phyloP scores from a whole-genome alignment of 1,140 invertebrate species.

The Tetramorium parvispinum region DNA sequence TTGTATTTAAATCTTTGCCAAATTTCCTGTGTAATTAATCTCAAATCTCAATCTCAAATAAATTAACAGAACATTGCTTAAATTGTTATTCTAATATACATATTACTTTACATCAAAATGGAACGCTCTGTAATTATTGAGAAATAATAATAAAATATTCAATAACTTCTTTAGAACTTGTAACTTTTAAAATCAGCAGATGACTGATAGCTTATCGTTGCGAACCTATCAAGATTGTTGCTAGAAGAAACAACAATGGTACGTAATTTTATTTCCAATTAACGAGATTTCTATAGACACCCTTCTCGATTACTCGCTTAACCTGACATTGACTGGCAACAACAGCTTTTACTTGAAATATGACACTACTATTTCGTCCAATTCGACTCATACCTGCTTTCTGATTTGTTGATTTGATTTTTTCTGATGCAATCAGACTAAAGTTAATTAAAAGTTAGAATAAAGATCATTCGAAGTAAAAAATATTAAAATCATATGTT shows the following conservation, averaged over 20 bases:
- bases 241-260: neutral
- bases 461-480: neutral
- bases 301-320: constrained; percentile 29
- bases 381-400: constrained; percentile 46
- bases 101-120: neutral
- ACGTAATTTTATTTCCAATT: constrained; percentile 58
- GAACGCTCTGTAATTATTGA: neutral
- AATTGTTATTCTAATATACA: neutral
- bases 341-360: constrained; percentile 64
- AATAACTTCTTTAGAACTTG: neutral
- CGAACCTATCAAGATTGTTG: neutral
- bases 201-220: neutral
- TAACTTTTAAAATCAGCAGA: neutral
- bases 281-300: constrained; percentile 62
- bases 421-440: neutral
- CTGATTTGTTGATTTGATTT: neutral
- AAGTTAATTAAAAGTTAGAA: constrained; percentile 44
- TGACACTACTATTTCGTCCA: constrained; percentile 62
- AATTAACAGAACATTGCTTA: neutral
- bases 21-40: constrained; percentile 3
- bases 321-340: neutral
- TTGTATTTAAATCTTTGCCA: neutral
- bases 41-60: neutral
- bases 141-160: neutral
- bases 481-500: neutral